Evolutionary conservation across 2,113 vertebrate species (phyloP).

Genomic region (Podarcis muralis): DNA sequence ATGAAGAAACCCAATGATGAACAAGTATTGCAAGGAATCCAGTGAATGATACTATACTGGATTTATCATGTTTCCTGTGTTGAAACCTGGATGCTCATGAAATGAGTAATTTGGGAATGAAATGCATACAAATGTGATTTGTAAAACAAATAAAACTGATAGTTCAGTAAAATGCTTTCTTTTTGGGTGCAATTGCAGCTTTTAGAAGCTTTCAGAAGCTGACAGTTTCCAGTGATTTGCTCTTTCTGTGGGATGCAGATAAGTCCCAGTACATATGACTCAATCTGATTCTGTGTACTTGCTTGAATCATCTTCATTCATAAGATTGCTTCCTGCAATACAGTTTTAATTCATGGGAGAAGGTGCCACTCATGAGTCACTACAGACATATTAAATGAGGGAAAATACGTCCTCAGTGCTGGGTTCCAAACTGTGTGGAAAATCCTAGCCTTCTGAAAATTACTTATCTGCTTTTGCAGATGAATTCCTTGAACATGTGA

Average conservation of each 20-base stretch:
- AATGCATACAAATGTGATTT: not conserved
- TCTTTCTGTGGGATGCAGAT: not conserved
- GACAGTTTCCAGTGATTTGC: not conserved
- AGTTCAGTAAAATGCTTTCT: constrained; percentile 20
- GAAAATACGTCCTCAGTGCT: not conserved
- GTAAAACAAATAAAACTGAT: not conserved
- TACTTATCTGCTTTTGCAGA: not conserved
- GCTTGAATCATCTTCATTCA: not conserved
- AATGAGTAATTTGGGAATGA: not conserved
- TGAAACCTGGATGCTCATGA: not conserved
- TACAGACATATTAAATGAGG: not conserved
- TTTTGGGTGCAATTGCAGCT: not conserved
- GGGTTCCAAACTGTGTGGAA: not conserved
- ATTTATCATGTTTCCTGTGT: not conserved
- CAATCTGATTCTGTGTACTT: not conserved
- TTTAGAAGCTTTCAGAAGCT: not conserved
- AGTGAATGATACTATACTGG: not conserved
- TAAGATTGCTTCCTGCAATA: not conserved
- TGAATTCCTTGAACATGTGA: not conserved
- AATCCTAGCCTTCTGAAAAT: not conserved
- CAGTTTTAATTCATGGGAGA: not conserved
- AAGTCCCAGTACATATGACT: not conserved
- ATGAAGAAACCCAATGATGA: not conserved
- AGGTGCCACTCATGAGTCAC: not conserved
- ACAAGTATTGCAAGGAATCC: not conserved